These are phyloP conservation scores for Fregetta grallaria DNA, from an alignment of 2,113 vertebrate genomes.

Conservation along the genomic window DNA sequence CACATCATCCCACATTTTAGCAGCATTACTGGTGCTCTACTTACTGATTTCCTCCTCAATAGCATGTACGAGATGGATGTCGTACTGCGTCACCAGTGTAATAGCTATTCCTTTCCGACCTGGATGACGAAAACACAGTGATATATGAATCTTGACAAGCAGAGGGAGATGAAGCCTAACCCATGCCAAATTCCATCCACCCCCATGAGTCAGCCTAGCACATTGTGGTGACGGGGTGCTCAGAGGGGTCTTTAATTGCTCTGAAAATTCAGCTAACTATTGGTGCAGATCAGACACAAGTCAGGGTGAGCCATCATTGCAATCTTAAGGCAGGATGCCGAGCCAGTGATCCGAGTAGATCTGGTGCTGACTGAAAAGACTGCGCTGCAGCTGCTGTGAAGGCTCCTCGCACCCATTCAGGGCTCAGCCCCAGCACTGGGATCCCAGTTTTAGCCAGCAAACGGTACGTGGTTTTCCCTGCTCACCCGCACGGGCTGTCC, in stretches of 20 bases:
- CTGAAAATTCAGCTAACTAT: neutral
- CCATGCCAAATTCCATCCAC: fast-evolving
- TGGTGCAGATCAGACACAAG: neutral
- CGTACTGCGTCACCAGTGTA: conserved; percentile 94
- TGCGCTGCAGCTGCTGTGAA: neutral
- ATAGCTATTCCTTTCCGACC: conserved; percentile 88
- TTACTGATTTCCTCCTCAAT: conserved; percentile 91
- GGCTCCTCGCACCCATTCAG: neutral
- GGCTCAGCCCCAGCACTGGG: neutral
- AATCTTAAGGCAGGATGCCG: neutral
- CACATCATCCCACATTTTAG: fast-evolving
- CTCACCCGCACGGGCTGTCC: conserved; percentile 92
- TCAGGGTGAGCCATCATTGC: fast-evolving
- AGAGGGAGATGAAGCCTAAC: neutral
- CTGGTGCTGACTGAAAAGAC: neutral
- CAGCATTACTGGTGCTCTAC: conserved; percentile 1
- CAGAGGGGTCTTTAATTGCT: neutral
- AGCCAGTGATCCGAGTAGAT: fast-evolving
- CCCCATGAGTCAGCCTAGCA: neutral
- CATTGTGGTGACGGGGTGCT: fast-evolving
- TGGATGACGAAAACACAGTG: neutral
- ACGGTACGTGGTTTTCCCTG: fast-evolving
- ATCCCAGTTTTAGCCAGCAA: neutral
- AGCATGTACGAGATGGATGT: conserved; percentile 91
- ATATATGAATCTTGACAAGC: fast-evolving